phyloP scores from a whole-genome alignment of 2,113 vertebrate genomes.

The Hypomesus transpacificus region DNA sequence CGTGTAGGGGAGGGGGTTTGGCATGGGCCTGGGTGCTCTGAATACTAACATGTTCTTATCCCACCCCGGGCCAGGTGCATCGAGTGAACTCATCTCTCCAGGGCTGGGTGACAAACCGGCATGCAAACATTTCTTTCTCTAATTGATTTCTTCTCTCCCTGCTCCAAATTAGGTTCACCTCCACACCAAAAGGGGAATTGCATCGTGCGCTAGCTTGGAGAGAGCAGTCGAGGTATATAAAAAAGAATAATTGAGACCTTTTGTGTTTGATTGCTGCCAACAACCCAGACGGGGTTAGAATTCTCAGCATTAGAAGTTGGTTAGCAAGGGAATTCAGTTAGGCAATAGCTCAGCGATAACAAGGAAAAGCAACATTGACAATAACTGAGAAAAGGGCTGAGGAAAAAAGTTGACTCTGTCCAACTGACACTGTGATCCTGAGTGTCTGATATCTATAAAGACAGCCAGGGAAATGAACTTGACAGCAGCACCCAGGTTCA shows the following conservation, averaged over 20 bases:
- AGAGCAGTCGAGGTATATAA: constrained; percentile 1
- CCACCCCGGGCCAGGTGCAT: constrained; percentile 20
- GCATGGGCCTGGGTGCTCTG: too few species aligned
- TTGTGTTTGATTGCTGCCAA: constrained; percentile 24
- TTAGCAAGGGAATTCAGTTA: not conserved
- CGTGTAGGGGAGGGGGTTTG: too few species aligned
- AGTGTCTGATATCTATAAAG: too few species aligned
- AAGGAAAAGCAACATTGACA: not conserved
- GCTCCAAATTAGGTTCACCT: constrained; percentile 12
- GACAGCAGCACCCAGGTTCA: not conserved
- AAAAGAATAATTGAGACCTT: constrained; percentile 23
- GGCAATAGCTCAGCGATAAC: not conserved
- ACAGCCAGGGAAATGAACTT: not conserved
- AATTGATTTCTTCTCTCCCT: constrained; percentile 22
- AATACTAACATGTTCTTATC: constrained; percentile 24
- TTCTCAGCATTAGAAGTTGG: constrained; percentile 28
- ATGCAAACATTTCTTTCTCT: constrained; percentile 14
- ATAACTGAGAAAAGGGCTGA: not conserved
- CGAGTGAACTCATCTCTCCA: constrained; percentile 6
- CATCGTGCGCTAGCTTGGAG: constrained; percentile 1
- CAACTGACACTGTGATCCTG: not conserved
- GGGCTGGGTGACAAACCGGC: constrained; percentile 2
- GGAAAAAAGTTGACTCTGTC: not conserved
- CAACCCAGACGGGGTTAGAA: constrained; percentile 26
- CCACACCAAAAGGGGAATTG: constrained; percentile 22